phyloP scores from a whole-genome alignment of 2,888 invertebrate species.

The Sminthurides aquaticus region DNA sequence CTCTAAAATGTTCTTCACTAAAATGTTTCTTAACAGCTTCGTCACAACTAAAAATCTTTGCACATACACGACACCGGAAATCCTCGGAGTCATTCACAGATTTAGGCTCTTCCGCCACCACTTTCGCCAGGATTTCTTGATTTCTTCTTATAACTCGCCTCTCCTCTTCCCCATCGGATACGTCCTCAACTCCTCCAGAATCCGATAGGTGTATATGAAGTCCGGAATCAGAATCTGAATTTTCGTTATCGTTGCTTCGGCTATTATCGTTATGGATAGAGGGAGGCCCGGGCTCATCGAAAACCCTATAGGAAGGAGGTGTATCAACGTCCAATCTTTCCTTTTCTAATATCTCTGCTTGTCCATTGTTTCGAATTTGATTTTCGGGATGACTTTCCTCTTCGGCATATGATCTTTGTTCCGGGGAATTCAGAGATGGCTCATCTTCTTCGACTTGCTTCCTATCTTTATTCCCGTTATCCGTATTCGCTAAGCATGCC shows the following conservation, averaged over 20 bases:
- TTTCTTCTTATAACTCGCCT: too few relatives aligned
- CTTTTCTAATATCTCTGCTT: too few relatives aligned
- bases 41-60: conserved; percentile 28
- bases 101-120: not conserved
- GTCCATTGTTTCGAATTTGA: too few relatives aligned
- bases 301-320: too few relatives aligned
- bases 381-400: too few relatives aligned
- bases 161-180: conserved; percentile 13
- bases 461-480: too few relatives aligned
- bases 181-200: conserved; percentile 7
- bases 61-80: conserved; percentile 24
- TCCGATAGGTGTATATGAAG: conserved; percentile 17
- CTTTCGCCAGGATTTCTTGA: not conserved
- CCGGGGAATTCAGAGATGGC: too few relatives aligned
- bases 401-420: too few relatives aligned
- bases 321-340: too few relatives aligned
- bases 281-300: not conserved
- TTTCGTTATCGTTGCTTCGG: not conserved
- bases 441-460: not conserved
- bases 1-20: conserved; percentile 33
- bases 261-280: not conserved
- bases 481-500: too few relatives aligned
- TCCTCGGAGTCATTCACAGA: conserved; percentile 17
- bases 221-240: conserved; percentile 18
- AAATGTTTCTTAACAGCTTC: conserved; percentile 36